Evolutionary conservation across 2,113 vertebrate genomes (phyloP), one percentile per base, ranked within the genome.

Genomic region (Protobothrops mucrosquamatus): DNA sequence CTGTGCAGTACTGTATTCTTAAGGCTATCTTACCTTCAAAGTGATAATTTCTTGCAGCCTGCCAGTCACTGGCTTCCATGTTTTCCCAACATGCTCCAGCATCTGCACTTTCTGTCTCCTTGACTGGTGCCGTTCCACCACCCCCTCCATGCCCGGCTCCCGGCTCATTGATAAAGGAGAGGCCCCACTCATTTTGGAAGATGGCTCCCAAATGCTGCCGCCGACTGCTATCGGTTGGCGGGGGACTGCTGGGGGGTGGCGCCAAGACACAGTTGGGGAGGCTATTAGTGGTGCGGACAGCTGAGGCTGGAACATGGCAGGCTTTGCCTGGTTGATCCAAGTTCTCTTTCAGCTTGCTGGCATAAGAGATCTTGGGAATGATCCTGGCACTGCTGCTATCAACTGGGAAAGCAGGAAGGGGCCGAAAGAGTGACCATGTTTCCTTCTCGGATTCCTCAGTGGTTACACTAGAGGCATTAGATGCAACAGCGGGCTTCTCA

Each of bases 101-200:
- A 34, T 90, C 39, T 54, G 56, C 89, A 54, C 90, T 89, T 64
- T 90, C 74, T 87, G 48, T 89, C 23, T 90, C 81, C n/a, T 90
- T 87, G 34, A 90, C 92, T 87, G 89, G 56, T 22, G 74, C 56
- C 1, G 29, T 64, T 34, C 92, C 92, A 26, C 92, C 92, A 54
- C 92, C 92, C 57, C 92, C 92, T 64, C 92, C 92, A 39, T 93
- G 92, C 23, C 94, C 93, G 8, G 92, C 91, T 4, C 95, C 95
- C 0, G 95, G 95, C 43, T 98, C 98, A 0, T 97, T 98, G 95
- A 98, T 98, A 93, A 98, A 98, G 92, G 98, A 98, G 10, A 98
- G 97, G 55, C 98, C 98, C 98, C 98, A 98, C 93, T 98, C 97
- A 95, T 98, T 98, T 95, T 98, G 98, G 91, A 98, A 97, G 93